Evolutionary conservation across 1,140 invertebrate species (phyloP).

Genomic region (Lepidurus apus): DNA sequence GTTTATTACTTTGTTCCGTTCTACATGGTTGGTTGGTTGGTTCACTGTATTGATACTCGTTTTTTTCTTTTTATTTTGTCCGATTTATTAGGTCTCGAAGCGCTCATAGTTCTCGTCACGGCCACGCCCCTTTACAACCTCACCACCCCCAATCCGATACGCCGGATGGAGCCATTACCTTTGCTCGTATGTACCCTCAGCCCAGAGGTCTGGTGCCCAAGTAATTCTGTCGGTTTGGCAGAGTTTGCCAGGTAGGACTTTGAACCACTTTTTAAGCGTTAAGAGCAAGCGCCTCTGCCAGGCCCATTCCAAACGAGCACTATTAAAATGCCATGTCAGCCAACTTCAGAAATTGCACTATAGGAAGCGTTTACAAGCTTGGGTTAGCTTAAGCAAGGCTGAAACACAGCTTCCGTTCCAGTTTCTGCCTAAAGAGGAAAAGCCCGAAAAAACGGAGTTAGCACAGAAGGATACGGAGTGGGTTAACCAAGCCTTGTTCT

Average conservation of each 20-base stretch:
- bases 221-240: conserved; percentile 40
- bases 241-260: background rate
- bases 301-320: background rate
- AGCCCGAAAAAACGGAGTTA: background rate
- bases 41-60: conserved; percentile 41
- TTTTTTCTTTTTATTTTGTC: conserved; percentile 29
- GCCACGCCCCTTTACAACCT: conserved; percentile 36
- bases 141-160: conserved; percentile 37
- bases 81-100: conserved; percentile 29
- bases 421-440: background rate
- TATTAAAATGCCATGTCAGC: conserved; percentile 15
- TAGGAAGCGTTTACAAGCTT: conserved; percentile 4
- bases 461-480: background rate
- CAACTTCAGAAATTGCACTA: conserved; percentile 15
- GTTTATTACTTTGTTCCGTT: background rate
- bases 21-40: conserved; percentile 36
- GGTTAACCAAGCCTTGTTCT: background rate
- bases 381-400: background rate
- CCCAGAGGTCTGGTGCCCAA: conserved; percentile 57
- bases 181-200: conserved; percentile 50
- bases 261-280: background rate
- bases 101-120: conserved; percentile 34
- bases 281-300: background rate
- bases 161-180: conserved; percentile 35
- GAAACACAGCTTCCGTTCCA: background rate